Percentiles rank a stretch among this genome's conserved stretches.
These are phyloP conservation scores for Rhagoletis pomonella DNA, from an alignment of 1,140 invertebrate species.

Conservation along the genomic window DNA sequence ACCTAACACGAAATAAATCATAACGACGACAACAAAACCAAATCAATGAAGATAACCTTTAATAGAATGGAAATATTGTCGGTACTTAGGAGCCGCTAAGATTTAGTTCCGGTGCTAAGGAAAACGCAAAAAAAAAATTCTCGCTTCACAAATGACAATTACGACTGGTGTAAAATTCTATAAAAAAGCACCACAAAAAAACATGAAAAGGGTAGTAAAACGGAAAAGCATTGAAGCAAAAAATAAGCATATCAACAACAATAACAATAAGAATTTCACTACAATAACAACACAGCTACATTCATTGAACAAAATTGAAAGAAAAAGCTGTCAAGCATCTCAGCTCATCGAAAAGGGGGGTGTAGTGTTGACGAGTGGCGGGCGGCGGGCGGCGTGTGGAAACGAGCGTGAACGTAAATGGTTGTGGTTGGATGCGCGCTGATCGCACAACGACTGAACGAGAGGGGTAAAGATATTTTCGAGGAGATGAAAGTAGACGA, in stretches of 20 bases:
- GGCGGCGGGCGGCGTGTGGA: neutral
- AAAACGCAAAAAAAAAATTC: neutral
- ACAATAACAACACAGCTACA: neutral
- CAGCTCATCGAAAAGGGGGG: neutral
- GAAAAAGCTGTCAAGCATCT: slow-evolving; percentile 30
- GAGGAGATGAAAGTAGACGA: neutral
- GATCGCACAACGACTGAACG: neutral
- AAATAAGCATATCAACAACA: slow-evolving; percentile 16
- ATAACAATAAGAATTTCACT: neutral
- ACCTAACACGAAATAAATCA: neutral
- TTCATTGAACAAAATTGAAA: neutral
- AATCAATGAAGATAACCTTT: neutral
- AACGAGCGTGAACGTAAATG: neutral
- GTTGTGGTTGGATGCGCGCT: slow-evolving; percentile 1
- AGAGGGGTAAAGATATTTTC: neutral
- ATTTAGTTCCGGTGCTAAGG: slow-evolving; percentile 20
- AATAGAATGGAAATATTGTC: neutral
- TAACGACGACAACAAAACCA: neutral
- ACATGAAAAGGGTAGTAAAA: slow-evolving; percentile 20
- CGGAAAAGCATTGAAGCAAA: slow-evolving; percentile 36
- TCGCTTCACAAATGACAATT: slow-evolving; percentile 31
- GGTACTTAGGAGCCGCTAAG: slow-evolving; percentile 10
- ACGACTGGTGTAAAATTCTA: neutral
- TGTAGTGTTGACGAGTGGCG: neutral
- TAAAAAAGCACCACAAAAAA: neutral